A percentile compares a stretch with the other conserved stretches of the same genome.
Conservation (phyloP, 2,888 invertebrate genomes). For the Caenorhabditis virilis region DNA sequence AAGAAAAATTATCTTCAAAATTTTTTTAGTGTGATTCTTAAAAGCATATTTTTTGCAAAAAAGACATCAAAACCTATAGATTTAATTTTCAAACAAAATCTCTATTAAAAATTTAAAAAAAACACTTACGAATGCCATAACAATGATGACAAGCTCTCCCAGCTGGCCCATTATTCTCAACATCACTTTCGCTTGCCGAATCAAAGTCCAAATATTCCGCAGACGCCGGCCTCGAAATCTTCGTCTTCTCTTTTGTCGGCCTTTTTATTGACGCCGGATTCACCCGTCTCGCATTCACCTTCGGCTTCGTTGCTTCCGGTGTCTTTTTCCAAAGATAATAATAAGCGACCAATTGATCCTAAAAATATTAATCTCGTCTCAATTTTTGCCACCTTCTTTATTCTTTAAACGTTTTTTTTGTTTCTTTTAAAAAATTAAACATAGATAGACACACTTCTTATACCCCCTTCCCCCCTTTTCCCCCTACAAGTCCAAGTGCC, state of each 20-base stretch:
- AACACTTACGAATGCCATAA: slow-evolving; percentile 77
- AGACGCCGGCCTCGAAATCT: slow-evolving; percentile 68
- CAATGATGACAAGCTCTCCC: slow-evolving; percentile 83
- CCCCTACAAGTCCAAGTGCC: background rate
- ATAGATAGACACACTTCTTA: too few species aligned
- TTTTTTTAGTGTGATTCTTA: too few species aligned
- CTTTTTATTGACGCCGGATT: slow-evolving; percentile 42
- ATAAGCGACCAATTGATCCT: slow-evolving; percentile 94
- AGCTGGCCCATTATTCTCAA: slow-evolving; percentile 72
- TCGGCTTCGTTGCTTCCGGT: slow-evolving; percentile 92
- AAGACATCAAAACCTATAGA: too few species aligned
- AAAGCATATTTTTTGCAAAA: too few species aligned
- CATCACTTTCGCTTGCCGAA: slow-evolving; percentile 73
- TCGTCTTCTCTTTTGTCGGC: slow-evolving; percentile 44
- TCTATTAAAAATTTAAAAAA: too few species aligned
- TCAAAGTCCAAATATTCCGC: slow-evolving; percentile 74
- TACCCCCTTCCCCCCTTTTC: slow-evolving; percentile 3
- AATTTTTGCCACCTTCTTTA: background rate
- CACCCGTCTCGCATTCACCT: slow-evolving; percentile 69
- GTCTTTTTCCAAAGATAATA: slow-evolving; percentile 99
- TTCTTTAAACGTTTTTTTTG: too few species aligned
- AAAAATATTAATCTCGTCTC: background rate
- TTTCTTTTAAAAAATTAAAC: too few species aligned
- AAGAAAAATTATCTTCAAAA: too few species aligned
- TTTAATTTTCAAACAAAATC: too few species aligned